Percentiles rank a stretch among this genome's conserved stretches.
These are phyloP conservation scores for Pseudolaguvia tuberculata DNA, from an alignment of 2,113 vertebrate species.

Conservation along the genomic window DNA sequence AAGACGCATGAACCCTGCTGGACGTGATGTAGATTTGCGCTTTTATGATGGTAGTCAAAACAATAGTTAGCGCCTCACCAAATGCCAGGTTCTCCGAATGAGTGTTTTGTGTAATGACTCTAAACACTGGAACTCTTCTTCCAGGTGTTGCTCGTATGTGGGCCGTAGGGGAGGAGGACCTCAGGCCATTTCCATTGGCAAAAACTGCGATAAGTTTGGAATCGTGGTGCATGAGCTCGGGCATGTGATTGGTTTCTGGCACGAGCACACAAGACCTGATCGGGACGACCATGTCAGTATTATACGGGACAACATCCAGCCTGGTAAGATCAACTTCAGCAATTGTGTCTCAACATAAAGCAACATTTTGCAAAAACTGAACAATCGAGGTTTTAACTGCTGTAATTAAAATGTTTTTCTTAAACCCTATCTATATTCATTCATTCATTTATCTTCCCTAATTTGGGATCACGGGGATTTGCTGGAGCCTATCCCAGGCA, in stretches of 20 bases:
- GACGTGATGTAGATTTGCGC: background rate
- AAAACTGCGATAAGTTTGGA: conserved; percentile 99
- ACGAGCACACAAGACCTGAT: conserved; percentile 96
- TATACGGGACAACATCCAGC: conserved; percentile 97
- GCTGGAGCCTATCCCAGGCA: too few species aligned
- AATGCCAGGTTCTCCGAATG: background rate
- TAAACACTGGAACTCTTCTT: background rate
- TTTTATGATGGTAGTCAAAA: background rate
- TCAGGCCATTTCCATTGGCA: conserved; percentile 97
- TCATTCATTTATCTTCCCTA: too few species aligned
- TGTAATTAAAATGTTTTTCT: background rate
- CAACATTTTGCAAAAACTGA: background rate
- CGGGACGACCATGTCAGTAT: conserved; percentile 94
- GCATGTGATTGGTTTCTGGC: conserved; percentile 98
- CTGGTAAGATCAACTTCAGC: conserved; percentile 71
- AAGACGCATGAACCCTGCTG: background rate
- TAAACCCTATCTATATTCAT: too few species aligned
- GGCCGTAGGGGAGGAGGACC: conserved; percentile 94
- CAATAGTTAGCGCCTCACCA: background rate
- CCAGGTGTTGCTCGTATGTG: conserved; percentile 95
- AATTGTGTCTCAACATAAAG: background rate
- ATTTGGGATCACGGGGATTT: too few species aligned
- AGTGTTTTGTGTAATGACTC: background rate
- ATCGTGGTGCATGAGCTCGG: conserved; percentile 96
- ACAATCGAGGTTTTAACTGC: background rate